Percentiles rank a stretch among this genome's conserved stretches.
These are phyloP conservation scores for Parus major DNA, from an alignment of 2,113 vertebrate genomes.

Conservation along the genomic window DNA sequence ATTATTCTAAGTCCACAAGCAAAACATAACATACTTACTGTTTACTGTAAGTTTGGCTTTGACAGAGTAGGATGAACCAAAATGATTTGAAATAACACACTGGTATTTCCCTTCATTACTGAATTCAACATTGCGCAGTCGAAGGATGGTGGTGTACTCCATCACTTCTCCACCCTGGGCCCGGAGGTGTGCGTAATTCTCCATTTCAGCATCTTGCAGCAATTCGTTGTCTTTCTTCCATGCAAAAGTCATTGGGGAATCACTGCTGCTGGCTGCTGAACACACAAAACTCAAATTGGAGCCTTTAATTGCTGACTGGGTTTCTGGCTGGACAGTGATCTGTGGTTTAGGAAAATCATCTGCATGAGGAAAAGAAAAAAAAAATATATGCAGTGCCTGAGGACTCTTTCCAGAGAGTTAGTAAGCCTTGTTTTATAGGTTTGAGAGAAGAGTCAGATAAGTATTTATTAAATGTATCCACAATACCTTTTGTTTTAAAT, in stretches of 20 bases:
- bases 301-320: constrained; percentile 89
- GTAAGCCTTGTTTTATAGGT: neutral
- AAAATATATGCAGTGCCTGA: neutral
- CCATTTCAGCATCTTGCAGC: constrained; percentile 88
- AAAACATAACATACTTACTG: constrained; percentile 80
- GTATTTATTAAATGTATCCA: neutral
- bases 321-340: constrained; percentile 96
- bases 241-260: constrained; percentile 96
- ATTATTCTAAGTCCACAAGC: neutral
- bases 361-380: constrained; percentile 48
- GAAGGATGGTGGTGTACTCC: constrained; percentile 92
- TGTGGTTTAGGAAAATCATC: constrained; percentile 98
- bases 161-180: constrained; percentile 86
- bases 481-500: neutral
- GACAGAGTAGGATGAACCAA: constrained; percentile 92
- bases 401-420: neutral
- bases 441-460: neutral
- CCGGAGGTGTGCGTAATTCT: constrained; percentile 91
- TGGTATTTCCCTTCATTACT: constrained; percentile 93
- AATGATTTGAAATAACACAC: constrained; percentile 98
- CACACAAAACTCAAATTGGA: constrained; percentile 93
- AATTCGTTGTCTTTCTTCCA: constrained; percentile 98
- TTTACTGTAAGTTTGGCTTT: constrained; percentile 96
- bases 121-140: constrained; percentile 87
- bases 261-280: constrained; percentile 95